Conservation (phyloP, 1,140 invertebrate species). For the Papilio helenus region DNA sequence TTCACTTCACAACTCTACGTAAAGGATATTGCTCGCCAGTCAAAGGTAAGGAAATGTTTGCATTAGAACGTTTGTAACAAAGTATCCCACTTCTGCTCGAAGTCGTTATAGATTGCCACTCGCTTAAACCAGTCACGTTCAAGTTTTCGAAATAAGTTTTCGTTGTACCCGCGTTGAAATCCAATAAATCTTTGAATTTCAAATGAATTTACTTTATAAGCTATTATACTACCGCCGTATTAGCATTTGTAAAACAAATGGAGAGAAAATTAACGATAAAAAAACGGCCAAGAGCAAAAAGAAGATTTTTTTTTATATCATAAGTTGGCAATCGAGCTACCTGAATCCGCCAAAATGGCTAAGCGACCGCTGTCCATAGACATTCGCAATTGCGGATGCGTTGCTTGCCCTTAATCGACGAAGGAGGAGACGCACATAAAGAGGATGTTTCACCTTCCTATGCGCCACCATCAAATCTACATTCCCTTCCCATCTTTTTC, state of each 20-base stretch:
- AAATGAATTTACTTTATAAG: not conserved
- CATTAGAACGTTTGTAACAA: constrained; percentile 12
- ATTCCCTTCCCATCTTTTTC: no score
- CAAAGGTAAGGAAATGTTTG: not conserved
- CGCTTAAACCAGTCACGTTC: constrained; percentile 15
- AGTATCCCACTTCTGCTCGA: not conserved
- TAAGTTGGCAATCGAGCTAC: no score
- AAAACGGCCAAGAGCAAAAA: not conserved
- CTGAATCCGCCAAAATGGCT: no score
- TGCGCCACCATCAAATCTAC: no score
- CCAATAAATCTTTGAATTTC: constrained; percentile 22
- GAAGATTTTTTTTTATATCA: no score
- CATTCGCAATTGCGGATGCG: no score
- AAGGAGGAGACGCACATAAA: no score
- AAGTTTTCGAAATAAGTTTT: constrained; percentile 19
- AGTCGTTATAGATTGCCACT: constrained; percentile 10
- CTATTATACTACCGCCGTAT: not conserved
- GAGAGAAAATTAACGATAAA: not conserved
- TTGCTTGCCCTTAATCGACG: no score
- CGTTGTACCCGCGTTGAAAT: constrained; percentile 1
- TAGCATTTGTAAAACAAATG: not conserved
- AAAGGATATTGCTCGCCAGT: not conserved
- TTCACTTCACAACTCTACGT: not conserved
- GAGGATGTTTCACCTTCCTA: no score
- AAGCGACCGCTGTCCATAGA: no score